These are phyloP conservation scores for Paramormyrops kingsleyae DNA, from an alignment of 2,113 vertebrate genomes.

Conservation along the genomic window DNA sequence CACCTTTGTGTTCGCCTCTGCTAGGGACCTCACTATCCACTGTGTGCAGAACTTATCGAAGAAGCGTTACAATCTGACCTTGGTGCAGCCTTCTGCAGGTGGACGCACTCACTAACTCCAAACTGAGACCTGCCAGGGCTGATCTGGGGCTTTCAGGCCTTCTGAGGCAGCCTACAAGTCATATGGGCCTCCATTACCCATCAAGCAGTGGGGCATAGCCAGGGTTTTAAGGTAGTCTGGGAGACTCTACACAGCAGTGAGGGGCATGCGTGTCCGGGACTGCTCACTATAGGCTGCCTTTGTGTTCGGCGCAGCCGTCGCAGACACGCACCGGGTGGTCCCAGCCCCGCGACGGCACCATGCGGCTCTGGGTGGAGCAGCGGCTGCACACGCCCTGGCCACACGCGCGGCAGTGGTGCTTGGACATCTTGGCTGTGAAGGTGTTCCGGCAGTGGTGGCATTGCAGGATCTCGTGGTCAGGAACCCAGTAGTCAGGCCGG, in stretches of 20 bases:
- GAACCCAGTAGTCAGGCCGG: conserved; percentile 71
- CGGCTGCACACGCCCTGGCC: conserved; percentile 62
- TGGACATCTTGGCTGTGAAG: conserved; percentile 59
- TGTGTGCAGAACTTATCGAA: background rate
- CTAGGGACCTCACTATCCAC: background rate
- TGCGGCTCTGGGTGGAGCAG: conserved; percentile 57
- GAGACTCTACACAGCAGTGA: background rate
- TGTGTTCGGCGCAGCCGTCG: conserved; percentile 49
- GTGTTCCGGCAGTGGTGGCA: conserved; percentile 60
- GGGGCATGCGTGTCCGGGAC: background rate
- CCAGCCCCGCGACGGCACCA: conserved; percentile 70
- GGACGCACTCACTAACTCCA: background rate
- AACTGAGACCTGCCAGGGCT: background rate
- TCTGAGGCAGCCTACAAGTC: background rate
- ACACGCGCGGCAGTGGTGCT: conserved; percentile 71
- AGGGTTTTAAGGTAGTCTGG: background rate
- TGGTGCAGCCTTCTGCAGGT: background rate
- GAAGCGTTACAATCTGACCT: background rate
- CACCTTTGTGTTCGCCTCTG: background rate
- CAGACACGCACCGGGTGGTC: conserved; percentile 74
- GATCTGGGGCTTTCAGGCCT: background rate
- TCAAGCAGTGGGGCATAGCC: background rate
- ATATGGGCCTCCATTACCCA: background rate
- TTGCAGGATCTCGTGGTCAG: conserved; percentile 63
- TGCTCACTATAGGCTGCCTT: conserved; percentile 45